phyloP scores from a whole-genome alignment of 1,140 invertebrate species.

The Phthorimaea operculella region DNA sequence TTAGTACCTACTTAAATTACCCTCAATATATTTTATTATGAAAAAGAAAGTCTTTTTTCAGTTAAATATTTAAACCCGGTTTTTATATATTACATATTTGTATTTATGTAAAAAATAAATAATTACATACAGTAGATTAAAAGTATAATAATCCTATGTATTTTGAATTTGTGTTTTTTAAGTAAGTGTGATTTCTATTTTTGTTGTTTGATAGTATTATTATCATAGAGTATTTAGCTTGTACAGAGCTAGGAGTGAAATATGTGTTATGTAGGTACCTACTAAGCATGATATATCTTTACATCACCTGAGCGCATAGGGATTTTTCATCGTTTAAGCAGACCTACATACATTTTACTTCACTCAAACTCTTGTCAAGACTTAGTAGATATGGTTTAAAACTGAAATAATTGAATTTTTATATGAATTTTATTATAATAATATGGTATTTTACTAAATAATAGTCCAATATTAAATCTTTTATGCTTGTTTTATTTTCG shows the following conservation, averaged over 20 bases:
- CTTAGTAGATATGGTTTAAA: slow-evolving; percentile 58
- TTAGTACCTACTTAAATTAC: slow-evolving; percentile 15
- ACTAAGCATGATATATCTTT: no score
- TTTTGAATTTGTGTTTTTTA: slow-evolving; percentile 35
- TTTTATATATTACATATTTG: slow-evolving; percentile 56
- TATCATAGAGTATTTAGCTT: slow-evolving; percentile 32
- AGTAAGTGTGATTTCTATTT: slow-evolving; percentile 53
- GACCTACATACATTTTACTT: not conserved
- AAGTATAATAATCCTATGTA: slow-evolving; percentile 30
- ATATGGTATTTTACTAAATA: slow-evolving; percentile 68
- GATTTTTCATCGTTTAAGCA: no score
- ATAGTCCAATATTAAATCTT: slow-evolving; percentile 66
- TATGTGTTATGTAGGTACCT: no score
- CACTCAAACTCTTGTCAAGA: slow-evolving; percentile 1
- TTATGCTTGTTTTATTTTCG: slow-evolving; percentile 55
- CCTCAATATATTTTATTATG: slow-evolving; percentile 13
- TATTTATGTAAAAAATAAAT: slow-evolving; percentile 41
- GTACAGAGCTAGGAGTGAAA: no score
- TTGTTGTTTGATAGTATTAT: slow-evolving; percentile 61
- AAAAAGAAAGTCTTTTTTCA: slow-evolving; percentile 15
- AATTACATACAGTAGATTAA: slow-evolving; percentile 17
- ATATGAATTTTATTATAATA: slow-evolving; percentile 67
- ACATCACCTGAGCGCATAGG: no score
- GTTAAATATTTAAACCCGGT: slow-evolving; percentile 25
- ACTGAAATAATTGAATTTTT: slow-evolving; percentile 64